Percentiles rank a stretch among this genome's conserved stretches.
Conservation (phyloP, 2,113 vertebrate genomes). For the Pterophyllum scalare region DNA sequence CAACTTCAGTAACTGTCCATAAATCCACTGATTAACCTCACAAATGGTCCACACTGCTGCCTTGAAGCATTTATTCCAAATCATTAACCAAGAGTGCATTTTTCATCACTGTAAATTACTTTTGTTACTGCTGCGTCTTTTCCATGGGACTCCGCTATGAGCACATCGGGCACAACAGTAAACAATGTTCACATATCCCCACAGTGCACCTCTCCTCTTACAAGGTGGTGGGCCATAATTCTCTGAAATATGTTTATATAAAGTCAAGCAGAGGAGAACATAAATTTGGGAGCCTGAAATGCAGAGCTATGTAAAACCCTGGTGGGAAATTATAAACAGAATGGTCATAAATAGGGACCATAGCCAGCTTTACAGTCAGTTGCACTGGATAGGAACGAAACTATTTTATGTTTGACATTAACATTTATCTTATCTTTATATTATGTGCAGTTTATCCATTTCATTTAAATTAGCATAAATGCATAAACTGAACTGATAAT, state of each 20-base stretch:
- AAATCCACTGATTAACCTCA: conserved; percentile 58
- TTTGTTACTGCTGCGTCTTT: conserved; percentile 30
- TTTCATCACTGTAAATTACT: conserved; percentile 56
- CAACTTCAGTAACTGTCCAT: conserved; percentile 45
- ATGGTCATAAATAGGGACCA: conserved; percentile 23
- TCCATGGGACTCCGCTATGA: conserved; percentile 11
- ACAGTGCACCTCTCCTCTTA: conserved; percentile 37
- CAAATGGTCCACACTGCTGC: conserved; percentile 53
- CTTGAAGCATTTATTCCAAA: conserved; percentile 66
- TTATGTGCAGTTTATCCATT: background rate
- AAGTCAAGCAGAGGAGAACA: conserved; percentile 26
- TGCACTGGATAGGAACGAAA: conserved; percentile 1
- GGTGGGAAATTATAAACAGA: conserved; percentile 22
- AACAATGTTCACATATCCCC: conserved; percentile 45
- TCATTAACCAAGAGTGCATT: conserved; percentile 54
- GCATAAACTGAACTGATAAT: background rate
- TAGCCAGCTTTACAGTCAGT: conserved; percentile 12
- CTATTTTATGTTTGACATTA: background rate
- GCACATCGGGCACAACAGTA: conserved; percentile 32
- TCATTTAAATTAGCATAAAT: conserved; percentile 23
- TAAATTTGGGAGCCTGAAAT: conserved; percentile 28
- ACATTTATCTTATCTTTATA: background rate
- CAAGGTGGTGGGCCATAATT: conserved; percentile 33
- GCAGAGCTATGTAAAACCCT: conserved; percentile 33
- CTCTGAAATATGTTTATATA: conserved; percentile 57